phyloP scores from a whole-genome alignment of 2,888 invertebrate genomes.

The Drosophila putrida region DNA sequence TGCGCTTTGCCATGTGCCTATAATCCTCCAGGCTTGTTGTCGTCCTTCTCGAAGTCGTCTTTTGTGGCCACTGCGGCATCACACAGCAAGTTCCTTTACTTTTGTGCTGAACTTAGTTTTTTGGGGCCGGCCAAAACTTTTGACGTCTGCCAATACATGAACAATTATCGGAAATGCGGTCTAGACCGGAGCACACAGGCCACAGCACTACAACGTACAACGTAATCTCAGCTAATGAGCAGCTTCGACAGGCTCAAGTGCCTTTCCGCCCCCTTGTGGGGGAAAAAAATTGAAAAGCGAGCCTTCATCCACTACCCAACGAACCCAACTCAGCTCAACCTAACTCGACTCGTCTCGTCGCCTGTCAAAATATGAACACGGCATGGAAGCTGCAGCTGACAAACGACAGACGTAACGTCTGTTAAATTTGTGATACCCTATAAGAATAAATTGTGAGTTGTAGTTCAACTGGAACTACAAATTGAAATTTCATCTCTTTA shows the following conservation, averaged over 20 bases:
- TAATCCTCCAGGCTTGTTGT: conserved; percentile 34
- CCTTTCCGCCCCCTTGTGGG: not conserved
- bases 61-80: conserved; percentile 59
- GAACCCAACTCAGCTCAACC: conserved; percentile 14
- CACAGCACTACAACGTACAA: conserved; percentile 21
- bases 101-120: conserved; percentile 70
- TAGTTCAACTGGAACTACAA: too few relatives aligned
- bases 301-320: not conserved
- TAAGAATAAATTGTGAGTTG: not conserved
- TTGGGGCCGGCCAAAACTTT: conserved; percentile 53
- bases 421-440: conserved; percentile 20
- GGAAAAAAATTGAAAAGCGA: conserved; percentile 16
- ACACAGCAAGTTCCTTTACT: conserved; percentile 53
- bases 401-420: conserved; percentile 33
- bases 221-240: conserved; percentile 75
- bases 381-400: conserved; percentile 40
- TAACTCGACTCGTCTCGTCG: conserved; percentile 16
- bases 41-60: conserved; percentile 6
- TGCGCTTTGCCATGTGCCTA: conserved; percentile 58
- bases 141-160: conserved; percentile 70
- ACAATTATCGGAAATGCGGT: conserved; percentile 80
- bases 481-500: not conserved
- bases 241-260: conserved; percentile 32
- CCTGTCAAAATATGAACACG: conserved; percentile 45
- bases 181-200: conserved; percentile 53